Conservation (phyloP, 2,113 vertebrate species). For the Aramus guarauna region DNA sequence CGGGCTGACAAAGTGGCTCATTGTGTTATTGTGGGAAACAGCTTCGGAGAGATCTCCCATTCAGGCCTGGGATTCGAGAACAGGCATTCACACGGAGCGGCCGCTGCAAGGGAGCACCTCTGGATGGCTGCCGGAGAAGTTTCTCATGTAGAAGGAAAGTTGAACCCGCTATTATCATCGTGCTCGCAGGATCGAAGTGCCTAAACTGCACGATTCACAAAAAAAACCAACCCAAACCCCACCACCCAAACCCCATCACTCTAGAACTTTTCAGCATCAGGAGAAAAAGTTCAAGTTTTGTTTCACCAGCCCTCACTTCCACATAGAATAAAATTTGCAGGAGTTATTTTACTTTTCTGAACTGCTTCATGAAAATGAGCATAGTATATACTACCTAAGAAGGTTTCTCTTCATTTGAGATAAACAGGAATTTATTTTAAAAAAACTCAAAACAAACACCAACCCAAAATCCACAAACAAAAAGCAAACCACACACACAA, state of each 20-base stretch:
- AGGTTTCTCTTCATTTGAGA: background rate
- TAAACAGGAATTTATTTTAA: background rate
- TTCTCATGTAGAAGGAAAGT: slow-evolving; percentile 18
- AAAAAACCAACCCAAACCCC: background rate
- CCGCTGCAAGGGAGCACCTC: slow-evolving; percentile 61
- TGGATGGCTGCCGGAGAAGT: slow-evolving; percentile 6
- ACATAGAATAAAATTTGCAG: background rate
- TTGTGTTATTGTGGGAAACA: slow-evolving; percentile 79
- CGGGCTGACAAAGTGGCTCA: slow-evolving; percentile 61
- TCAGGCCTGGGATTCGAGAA: slow-evolving; percentile 46
- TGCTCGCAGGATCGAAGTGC: background rate
- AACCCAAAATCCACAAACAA: background rate
- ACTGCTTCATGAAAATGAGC: background rate
- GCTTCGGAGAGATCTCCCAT: slow-evolving; percentile 69
- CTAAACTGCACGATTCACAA: background rate
- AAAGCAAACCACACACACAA: background rate
- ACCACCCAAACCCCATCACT: background rate
- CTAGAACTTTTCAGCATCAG: background rate
- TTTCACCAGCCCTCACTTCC: background rate
- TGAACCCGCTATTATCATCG: background rate
- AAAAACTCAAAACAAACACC: background rate
- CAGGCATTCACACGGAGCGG: slow-evolving; percentile 64
- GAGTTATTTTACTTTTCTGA: background rate
- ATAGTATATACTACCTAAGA: background rate
- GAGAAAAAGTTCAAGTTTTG: background rate